A percentile compares a stretch with the other conserved stretches of the same genome.
These are phyloP conservation scores for Petrocephalus zakoni DNA, from an alignment of 2,113 vertebrate species.

Conservation along the genomic window DNA sequence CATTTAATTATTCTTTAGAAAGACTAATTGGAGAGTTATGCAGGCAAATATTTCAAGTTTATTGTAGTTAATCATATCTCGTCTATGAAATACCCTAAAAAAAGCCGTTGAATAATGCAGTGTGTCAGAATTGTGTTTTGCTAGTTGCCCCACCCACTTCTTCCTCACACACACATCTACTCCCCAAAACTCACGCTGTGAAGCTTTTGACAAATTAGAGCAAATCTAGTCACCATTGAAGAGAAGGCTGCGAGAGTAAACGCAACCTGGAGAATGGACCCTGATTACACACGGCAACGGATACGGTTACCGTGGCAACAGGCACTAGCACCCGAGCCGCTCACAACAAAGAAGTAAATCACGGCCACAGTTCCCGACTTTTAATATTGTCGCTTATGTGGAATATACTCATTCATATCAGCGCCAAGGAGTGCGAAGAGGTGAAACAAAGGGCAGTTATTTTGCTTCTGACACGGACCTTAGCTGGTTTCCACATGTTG, in stretches of 20 bases:
- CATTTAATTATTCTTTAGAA: neutral
- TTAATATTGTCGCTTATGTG: neutral
- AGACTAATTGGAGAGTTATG: slow-evolving; percentile 2
- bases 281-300: neutral
- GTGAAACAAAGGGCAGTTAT: neutral
- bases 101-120: neutral
- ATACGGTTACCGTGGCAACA: neutral
- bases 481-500: neutral
- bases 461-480: neutral
- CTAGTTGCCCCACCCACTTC: neutral
- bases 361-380: neutral
- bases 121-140: neutral
- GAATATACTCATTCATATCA: neutral
- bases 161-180: too few relatives aligned
- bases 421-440: neutral
- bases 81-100: neutral
- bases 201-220: neutral
- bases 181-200: neutral
- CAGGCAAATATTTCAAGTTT: neutral
- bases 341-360: slow-evolving; percentile 4
- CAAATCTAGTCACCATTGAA: neutral
- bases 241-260: neutral
- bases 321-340: neutral
- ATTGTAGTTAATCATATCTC: neutral
- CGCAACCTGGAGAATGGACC: neutral